Percentiles rank a stretch among this genome's conserved stretches.
Evolutionary conservation across 2,888 invertebrate genomes (phyloP).

Genomic region (Leucoptera coffeella): DNA sequence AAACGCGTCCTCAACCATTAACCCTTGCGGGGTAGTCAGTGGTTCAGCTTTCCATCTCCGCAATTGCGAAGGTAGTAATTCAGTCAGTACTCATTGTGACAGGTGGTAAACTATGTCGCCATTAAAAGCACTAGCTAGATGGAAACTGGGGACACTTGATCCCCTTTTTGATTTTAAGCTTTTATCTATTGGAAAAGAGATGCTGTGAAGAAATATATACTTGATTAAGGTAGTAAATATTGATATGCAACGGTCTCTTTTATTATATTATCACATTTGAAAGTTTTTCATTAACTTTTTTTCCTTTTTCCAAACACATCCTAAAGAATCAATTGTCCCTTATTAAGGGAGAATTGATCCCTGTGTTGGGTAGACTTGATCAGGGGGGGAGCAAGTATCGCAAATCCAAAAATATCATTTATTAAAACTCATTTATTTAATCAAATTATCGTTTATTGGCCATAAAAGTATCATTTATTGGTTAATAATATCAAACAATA

Average conservation of each 20-base stretch:
- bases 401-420: neutral
- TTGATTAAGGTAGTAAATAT: neutral
- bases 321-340: constrained; percentile 1
- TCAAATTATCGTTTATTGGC: too few relatives aligned
- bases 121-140: too few relatives aligned
- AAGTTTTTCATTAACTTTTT: neutral
- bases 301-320: neutral
- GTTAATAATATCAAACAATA: too few relatives aligned
- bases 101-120: too few relatives aligned
- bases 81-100: too few relatives aligned
- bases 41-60: too few relatives aligned
- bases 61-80: too few relatives aligned
- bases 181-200: neutral
- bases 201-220: neutral
- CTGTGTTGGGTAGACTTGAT: neutral
- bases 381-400: constrained; percentile 1
- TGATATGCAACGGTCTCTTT: neutral
- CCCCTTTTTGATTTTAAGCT: neutral
- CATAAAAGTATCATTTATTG: too few relatives aligned
- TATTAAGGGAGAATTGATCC: constrained; percentile 1
- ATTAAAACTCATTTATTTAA: neutral
- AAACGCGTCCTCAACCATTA: too few relatives aligned
- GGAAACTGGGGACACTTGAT: constrained; percentile 2
- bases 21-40: too few relatives aligned
- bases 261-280: neutral